Evolutionary conservation across 2,113 vertebrate genomes (phyloP).

Genomic region (Triplophysa dalaica): DNA sequence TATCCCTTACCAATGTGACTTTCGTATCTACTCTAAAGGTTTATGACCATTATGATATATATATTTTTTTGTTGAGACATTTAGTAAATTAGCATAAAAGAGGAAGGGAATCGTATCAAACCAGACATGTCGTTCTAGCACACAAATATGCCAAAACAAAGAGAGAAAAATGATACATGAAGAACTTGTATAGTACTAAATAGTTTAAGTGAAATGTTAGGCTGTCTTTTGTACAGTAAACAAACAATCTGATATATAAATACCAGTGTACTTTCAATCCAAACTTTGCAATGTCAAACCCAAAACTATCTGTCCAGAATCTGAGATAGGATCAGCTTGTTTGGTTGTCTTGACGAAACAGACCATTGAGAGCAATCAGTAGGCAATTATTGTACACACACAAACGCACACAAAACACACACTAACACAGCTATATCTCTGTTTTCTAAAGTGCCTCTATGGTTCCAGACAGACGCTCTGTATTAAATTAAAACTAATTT

Average conservation of each 20-base stretch:
- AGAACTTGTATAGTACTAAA: too few relatives aligned
- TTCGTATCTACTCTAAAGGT: too few relatives aligned
- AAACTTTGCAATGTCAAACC: not conserved
- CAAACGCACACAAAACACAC: not conserved
- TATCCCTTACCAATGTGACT: too few relatives aligned
- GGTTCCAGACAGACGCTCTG: conserved; percentile 34
- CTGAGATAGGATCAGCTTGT: not conserved
- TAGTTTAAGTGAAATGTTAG: too few relatives aligned
- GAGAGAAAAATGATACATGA: too few relatives aligned
- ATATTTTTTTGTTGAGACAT: too few relatives aligned
- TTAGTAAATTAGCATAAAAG: too few relatives aligned
- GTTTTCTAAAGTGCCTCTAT: conserved; percentile 25
- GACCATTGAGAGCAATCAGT: conserved; percentile 16
- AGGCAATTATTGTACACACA: conserved; percentile 2
- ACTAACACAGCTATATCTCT: not conserved
- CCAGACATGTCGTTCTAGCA: too few relatives aligned
- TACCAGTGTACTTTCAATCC: not conserved
- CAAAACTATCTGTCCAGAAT: not conserved
- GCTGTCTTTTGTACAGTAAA: too few relatives aligned
- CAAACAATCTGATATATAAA: not conserved
- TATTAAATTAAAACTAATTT: conserved; percentile 36
- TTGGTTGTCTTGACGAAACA: conserved; percentile 4
- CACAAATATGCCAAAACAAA: too few relatives aligned
- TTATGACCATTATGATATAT: too few relatives aligned
- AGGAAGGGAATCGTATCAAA: too few relatives aligned